Conservation (phyloP, 2,888 invertebrate genomes). For the Atethmia centrago region DNA sequence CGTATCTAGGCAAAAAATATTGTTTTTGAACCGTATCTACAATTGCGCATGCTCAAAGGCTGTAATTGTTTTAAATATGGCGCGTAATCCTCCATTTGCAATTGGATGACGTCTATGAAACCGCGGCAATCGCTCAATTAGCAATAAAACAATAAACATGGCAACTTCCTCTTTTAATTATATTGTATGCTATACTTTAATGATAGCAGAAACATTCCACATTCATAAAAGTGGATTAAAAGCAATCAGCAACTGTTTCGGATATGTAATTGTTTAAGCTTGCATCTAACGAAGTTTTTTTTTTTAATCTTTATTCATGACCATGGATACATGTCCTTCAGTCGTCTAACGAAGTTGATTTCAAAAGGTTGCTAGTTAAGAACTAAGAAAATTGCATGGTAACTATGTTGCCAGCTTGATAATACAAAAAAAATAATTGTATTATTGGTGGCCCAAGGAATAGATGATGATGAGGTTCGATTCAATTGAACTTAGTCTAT, state of each 20-base stretch:
- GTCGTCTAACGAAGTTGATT: constrained; percentile 12
- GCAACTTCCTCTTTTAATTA: constrained; percentile 24
- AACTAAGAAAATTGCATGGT: constrained; percentile 25
- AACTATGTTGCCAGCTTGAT: constrained; percentile 14
- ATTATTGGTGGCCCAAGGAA: background rate
- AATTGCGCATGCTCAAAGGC: background rate
- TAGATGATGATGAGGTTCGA: constrained; percentile 4
- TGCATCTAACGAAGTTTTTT: background rate
- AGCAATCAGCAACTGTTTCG: constrained; percentile 12
- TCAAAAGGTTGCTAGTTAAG: constrained; percentile 35
- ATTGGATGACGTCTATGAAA: constrained; percentile 32
- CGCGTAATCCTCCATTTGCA: constrained; percentile 33
- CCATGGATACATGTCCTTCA: too few species aligned
- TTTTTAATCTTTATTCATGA: too few species aligned
- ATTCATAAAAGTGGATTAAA: constrained; percentile 30
- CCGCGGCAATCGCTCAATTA: constrained; percentile 33
- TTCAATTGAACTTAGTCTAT: background rate
- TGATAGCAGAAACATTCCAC: constrained; percentile 26
- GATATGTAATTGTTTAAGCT: constrained; percentile 14
- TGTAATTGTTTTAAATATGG: constrained; percentile 44
- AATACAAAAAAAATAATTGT: background rate
- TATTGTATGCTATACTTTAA: constrained; percentile 13
- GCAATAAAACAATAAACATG: constrained; percentile 45
- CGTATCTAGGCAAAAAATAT: constrained; percentile 10
- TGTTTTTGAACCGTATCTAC: constrained; percentile 31